phyloP scores from a whole-genome alignment of 2,888 invertebrate species.

The Nomada fabriciana region DNA sequence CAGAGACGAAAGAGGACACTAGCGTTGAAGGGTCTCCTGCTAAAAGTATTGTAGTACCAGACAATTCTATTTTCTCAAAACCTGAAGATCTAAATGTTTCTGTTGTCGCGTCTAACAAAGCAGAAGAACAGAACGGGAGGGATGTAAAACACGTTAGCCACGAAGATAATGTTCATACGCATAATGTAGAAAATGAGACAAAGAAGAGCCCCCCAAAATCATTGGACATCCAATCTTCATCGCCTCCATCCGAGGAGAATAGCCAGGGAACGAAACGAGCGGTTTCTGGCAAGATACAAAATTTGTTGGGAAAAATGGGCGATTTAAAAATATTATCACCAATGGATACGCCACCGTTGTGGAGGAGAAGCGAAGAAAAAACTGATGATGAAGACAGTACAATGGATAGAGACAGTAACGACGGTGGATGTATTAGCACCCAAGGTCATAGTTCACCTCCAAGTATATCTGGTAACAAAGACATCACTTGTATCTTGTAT shows the following conservation, averaged over 20 bases:
- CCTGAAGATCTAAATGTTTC: not conserved
- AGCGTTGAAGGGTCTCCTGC: slow-evolving; percentile 27
- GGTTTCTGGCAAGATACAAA: slow-evolving; percentile 81
- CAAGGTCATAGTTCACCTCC: slow-evolving; percentile 73
- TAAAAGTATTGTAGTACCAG: slow-evolving; percentile 33
- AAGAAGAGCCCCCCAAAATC: slow-evolving; percentile 79
- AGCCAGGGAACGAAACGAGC: slow-evolving; percentile 65
- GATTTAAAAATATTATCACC: slow-evolving; percentile 81
- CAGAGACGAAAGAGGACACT: slow-evolving; percentile 33
- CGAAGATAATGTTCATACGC: not conserved
- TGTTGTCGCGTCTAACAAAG: not conserved
- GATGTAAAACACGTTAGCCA: not conserved
- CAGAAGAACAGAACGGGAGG: slow-evolving; percentile 21
- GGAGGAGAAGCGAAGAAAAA: slow-evolving; percentile 77
- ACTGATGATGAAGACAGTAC: slow-evolving; percentile 71
- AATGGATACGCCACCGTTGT: slow-evolving; percentile 78
- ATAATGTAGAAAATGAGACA: slow-evolving; percentile 40
- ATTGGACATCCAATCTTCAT: slow-evolving; percentile 71
- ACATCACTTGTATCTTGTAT: slow-evolving; percentile 15
- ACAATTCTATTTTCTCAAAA: not conserved
- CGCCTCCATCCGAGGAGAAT: slow-evolving; percentile 64
- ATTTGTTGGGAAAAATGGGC: slow-evolving; percentile 81
- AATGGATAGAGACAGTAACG: slow-evolving; percentile 75
- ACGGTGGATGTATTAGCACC: slow-evolving; percentile 76
- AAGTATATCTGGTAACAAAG: slow-evolving; percentile 64